Evolutionary conservation across 2,888 invertebrate species (phyloP), one percentile per base, ranked within the genome.

Genomic region (Malthinus seriepunctatus): DNA sequence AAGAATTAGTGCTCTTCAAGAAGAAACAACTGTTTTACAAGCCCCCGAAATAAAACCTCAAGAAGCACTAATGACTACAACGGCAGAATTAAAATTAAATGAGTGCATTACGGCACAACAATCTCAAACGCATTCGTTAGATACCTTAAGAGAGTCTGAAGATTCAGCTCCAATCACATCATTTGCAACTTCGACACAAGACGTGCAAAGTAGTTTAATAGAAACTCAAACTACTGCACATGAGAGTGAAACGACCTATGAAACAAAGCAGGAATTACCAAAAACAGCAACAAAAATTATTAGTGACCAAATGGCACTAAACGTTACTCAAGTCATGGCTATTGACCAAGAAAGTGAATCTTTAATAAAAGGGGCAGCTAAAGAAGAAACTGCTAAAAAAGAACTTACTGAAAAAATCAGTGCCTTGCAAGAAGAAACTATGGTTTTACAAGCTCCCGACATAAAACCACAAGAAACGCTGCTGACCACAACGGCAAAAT

Each of bases 391-490:
- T 10, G 82, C 82, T 2, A 71, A 78, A 65, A 70, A 78, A 45
- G 79, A 80, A 63, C 68, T 83, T 4, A 71, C 78, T 45, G 76
- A 78, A 61, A 77, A 76, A 53, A 77, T 78, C 54, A 80, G 80
- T 32, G 80, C 81, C 8, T 56, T 79, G 5, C 80, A 70, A 56
- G 76, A 78, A 64, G 78, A 81, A 72, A 69, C 72, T 32, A 63
- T 75, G 32, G 60, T 76, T 8, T 66, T 72, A 35, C 68, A 69
- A 57, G 65, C 66, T 31, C 56, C 70, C 10, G 66, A 63, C 31
- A 51, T 56, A 38, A 66, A 74, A 55, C 63, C 69, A 49, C 59
- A 65, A 31, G 63, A 64, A 11, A 57, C 54, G 55, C 61, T 63
- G 8, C 52, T 55, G 69, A 56, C 74, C 72, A 15, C 68, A 61